Conservation (phyloP, 2,888 invertebrate genomes). For the Dicyrtoma fusca region DNA sequence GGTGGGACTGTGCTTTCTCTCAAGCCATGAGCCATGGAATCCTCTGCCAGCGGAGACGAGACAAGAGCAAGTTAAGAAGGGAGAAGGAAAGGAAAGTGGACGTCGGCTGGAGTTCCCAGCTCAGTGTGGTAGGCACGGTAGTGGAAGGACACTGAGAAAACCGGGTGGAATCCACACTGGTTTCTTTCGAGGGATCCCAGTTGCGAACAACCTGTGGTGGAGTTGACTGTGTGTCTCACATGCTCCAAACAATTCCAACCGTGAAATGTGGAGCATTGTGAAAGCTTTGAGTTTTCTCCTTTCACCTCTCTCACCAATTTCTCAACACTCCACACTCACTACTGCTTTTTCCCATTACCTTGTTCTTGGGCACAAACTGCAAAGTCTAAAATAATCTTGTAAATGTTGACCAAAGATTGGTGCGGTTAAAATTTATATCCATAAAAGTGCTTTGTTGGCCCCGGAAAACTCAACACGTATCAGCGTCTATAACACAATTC, state of each 20-base stretch:
- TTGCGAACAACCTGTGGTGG: conserved; percentile 53
- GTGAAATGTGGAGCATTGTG: background rate
- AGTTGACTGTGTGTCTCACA: conserved; percentile 45
- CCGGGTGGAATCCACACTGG: conserved; percentile 5
- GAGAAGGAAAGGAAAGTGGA: conserved; percentile 4
- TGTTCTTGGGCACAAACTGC: too few species aligned
- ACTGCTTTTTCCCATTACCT: too few species aligned
- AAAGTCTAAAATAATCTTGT: too few species aligned
- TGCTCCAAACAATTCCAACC: conserved; percentile 7
- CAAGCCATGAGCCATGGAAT: too few species aligned
- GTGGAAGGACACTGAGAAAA: background rate
- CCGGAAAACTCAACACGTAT: too few species aligned
- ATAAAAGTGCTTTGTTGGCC: too few species aligned
- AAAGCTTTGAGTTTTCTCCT: background rate
- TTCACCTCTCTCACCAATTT: background rate
- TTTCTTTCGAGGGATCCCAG: conserved; percentile 27
- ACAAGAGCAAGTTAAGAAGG: conserved; percentile 10
- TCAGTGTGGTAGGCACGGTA: background rate
- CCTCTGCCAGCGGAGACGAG: background rate
- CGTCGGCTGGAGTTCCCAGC: background rate
- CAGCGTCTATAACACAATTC: too few species aligned
- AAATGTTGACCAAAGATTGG: too few species aligned
- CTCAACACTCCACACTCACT: too few species aligned
- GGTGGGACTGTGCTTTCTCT: too few species aligned
- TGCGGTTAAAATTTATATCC: too few species aligned